These are phyloP conservation scores for Turdus rufiventris DNA, from an alignment of 2,113 vertebrate genomes.

Conservation along the genomic window DNA sequence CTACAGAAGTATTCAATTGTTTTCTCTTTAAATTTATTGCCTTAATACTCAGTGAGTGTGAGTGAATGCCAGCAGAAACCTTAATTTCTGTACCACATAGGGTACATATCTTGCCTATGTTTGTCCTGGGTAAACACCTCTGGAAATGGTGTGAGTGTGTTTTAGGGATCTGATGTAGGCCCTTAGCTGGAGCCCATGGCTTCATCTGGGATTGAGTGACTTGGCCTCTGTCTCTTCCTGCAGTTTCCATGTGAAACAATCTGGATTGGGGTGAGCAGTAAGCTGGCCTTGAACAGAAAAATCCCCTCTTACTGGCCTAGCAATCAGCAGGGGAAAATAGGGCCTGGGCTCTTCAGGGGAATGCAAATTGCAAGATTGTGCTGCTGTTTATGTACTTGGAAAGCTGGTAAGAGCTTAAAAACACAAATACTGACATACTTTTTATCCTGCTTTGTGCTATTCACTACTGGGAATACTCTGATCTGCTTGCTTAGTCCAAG, in stretches of 20 bases:
- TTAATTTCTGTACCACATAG: neutral
- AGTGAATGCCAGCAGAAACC: neutral
- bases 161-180: neutral
- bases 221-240: neutral
- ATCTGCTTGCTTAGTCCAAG: neutral
- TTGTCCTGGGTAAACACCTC: neutral
- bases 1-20: neutral
- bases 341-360: neutral
- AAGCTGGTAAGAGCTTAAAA: neutral
- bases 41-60: neutral
- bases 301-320: neutral
- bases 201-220: accelerated
- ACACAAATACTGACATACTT: neutral
- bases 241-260: neutral
- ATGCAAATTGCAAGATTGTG: neutral
- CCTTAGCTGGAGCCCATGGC: neutral
- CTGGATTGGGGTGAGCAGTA: neutral
- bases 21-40: neutral
- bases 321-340: neutral
- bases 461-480: neutral
- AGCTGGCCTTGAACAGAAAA: neutral
- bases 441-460: neutral
- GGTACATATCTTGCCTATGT: neutral
- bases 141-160: neutral
- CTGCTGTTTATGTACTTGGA: neutral